Evolutionary conservation across 2,113 vertebrate genomes (phyloP).

Genomic region (Tragelaphus scriptus): DNA sequence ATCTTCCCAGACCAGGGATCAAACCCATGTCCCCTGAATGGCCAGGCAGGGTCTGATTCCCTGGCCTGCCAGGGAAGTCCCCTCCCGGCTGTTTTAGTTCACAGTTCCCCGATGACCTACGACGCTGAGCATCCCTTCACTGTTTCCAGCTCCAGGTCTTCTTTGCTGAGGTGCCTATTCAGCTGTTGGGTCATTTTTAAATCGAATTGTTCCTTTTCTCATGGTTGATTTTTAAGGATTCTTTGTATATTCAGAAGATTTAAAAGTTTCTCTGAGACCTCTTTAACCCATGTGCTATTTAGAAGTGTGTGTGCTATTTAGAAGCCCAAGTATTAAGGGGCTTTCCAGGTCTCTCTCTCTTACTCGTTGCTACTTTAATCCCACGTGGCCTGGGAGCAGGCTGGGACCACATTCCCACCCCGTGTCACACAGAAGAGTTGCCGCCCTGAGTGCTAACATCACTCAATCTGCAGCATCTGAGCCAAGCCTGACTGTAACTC

Average conservation of each 20-base stretch:
- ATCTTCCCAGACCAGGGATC: background rate
- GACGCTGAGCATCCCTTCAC: background rate
- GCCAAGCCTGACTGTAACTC: background rate
- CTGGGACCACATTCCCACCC: no score
- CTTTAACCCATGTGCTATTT: background rate
- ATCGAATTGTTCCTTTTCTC: background rate
- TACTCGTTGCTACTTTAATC: background rate
- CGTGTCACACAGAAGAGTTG: rapidly evolving
- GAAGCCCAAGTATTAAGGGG: background rate
- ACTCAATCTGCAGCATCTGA: background rate
- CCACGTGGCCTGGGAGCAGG: background rate
- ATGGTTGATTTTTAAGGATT: background rate
- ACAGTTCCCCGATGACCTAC: background rate
- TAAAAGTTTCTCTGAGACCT: background rate
- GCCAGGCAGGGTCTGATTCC: background rate
- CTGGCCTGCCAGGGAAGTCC: rapidly evolving
- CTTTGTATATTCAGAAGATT: background rate
- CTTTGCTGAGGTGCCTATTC: background rate
- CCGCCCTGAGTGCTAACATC: background rate
- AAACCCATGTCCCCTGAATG: rapidly evolving
- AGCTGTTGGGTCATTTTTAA: background rate
- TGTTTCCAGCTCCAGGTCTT: background rate
- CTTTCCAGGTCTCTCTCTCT: background rate
- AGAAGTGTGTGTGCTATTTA: background rate
- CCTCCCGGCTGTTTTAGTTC: background rate